Percentiles rank a stretch among this genome's conserved stretches.
phyloP scores from a whole-genome alignment of 1,140 invertebrate genomes.

The Drosophila novamexicana region DNA sequence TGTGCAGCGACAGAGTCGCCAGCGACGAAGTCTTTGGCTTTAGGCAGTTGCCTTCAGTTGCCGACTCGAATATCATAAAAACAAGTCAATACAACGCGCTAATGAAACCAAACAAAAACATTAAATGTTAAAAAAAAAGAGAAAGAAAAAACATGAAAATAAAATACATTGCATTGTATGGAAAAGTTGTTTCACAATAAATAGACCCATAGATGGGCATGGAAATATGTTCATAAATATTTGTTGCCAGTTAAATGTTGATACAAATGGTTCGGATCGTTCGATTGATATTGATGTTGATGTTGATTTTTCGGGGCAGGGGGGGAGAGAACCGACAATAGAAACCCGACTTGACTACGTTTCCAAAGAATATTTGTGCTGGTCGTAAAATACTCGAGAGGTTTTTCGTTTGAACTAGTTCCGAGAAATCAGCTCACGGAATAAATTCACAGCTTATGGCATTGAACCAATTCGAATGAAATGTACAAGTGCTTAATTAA shows the following conservation, averaged over 20 bases:
- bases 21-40: slow-evolving; percentile 16
- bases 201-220: slow-evolving; percentile 53
- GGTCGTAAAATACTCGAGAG: slow-evolving; percentile 8
- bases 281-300: slow-evolving; percentile 25
- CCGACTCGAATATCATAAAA: slow-evolving; percentile 41
- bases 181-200: slow-evolving; percentile 61
- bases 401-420: slow-evolving; percentile 8
- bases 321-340: slow-evolving; percentile 6
- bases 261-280: slow-evolving; percentile 68
- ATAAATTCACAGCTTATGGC: not conserved
- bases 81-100: slow-evolving; percentile 66
- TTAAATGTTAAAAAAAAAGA: slow-evolving; percentile 57
- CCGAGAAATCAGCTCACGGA: not conserved
- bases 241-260: slow-evolving; percentile 60
- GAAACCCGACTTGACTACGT: slow-evolving; percentile 34
- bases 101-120: slow-evolving; percentile 79
- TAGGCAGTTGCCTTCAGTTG: slow-evolving; percentile 10
- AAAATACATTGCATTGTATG: slow-evolving; percentile 52
- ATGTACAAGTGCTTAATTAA: too few relatives aligned
- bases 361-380: slow-evolving; percentile 23
- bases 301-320: not conserved
- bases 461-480: not conserved
- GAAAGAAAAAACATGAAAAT: slow-evolving; percentile 41
- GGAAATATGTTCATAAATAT: slow-evolving; percentile 72
- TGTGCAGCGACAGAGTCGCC: not conserved